Evolutionary conservation across 2,113 vertebrate genomes (phyloP), one percentile per base, ranked within the genome.

Genomic region (Clinocottus analis): DNA sequence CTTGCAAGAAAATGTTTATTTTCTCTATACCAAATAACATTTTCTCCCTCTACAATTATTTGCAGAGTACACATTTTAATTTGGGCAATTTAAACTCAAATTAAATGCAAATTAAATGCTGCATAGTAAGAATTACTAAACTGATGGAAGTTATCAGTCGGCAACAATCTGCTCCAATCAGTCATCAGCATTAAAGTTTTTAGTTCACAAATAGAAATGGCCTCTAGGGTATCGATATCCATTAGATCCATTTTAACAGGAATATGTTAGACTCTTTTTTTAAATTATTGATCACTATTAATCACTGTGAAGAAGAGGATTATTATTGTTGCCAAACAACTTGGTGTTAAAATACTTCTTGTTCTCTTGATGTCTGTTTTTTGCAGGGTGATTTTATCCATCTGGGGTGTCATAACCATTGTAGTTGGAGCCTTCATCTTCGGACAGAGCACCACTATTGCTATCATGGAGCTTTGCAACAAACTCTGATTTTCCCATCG

Each of bases 391-490:
- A 85, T 94, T 72, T 87, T 97, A 84, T 91, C 94, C 10, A 56
- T 64, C 23, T 99, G 98, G 98, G 97, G 96, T 0, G 83, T 94
- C 55, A 62, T 96, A 75, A 96, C 93, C 0, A 81, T 97, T 37
- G 93, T 97, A 1, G 86, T 96, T 0, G 97, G 97, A 17, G 79
- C 94, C 72, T 98, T 97, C 58, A 95, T 97, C 85, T 97, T 97
- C 0, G 97, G 97, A 65, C 97, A 98, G 87, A 97, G 96, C 53
- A 97, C 96, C 0, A 94, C 95, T 21, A 93, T 93, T 0, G 95
- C 97, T 0, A 7, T 96, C 84, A 88, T 97, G 93, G 96, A 96
- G 76, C 85, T 97, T 51, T 13, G 92, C 25, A 67, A 88, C 16
- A 91, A 93, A 75, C 87, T 93, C 37, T 95, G 65, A 93, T 37